phyloP scores from a whole-genome alignment of 2,888 invertebrate species.

The Lordiphosa fenestrarum region DNA sequence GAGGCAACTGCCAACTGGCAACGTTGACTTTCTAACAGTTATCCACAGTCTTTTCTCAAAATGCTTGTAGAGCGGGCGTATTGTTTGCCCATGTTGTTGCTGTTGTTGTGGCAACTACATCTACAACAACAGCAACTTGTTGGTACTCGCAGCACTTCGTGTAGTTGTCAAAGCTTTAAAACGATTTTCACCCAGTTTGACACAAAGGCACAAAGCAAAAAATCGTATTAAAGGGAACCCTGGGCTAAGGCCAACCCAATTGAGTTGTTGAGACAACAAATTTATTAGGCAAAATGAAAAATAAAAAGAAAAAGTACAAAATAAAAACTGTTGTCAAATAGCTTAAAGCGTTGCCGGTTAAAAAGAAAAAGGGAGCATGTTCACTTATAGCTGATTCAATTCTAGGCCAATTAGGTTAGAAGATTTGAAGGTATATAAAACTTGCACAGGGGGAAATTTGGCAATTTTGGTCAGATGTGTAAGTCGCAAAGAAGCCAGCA shows the following conservation, averaged over 20 bases:
- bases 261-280: constrained; percentile 60
- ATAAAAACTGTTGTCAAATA: no score
- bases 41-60: constrained; percentile 50
- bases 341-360: no score
- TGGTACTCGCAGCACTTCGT: constrained; percentile 41
- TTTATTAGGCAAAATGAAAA: constrained; percentile 27
- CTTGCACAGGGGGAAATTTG: no score
- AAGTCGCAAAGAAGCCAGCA: no score
- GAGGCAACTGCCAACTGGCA: constrained; percentile 27
- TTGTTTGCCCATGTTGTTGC: constrained; percentile 43
- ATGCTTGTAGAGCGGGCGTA: constrained; percentile 57
- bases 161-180: constrained; percentile 70
- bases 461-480: no score
- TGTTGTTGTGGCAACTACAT: constrained; percentile 23
- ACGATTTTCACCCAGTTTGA: constrained; percentile 73
- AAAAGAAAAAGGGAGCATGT: no score
- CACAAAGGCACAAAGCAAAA: constrained; percentile 54
- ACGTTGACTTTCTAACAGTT: constrained; percentile 69
- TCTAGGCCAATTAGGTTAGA: no score
- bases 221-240: constrained; percentile 40
- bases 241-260: constrained; percentile 42
- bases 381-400: no score
- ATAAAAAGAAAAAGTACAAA: not conserved
- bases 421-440: no score
- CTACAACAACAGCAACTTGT: constrained; percentile 33